Conservation (phyloP, 2,888 invertebrate species). For the Standfussiana lucernea region DNA sequence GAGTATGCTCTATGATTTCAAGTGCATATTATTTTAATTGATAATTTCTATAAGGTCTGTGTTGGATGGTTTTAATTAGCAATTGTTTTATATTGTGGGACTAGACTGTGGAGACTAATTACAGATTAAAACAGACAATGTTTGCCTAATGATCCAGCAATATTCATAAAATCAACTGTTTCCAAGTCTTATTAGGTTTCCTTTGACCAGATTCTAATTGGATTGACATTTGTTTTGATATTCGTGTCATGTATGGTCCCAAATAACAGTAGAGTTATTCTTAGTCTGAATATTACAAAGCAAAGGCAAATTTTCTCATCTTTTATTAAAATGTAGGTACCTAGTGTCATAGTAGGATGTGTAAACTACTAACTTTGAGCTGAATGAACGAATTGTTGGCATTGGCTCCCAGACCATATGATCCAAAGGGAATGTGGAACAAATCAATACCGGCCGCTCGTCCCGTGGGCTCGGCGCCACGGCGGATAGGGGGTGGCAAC, state of each 20-base stretch:
- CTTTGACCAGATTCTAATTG: constrained; percentile 62
- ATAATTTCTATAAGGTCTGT: neutral
- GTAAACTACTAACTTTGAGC: constrained; percentile 45
- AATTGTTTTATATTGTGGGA: constrained; percentile 32
- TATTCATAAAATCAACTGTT: neutral
- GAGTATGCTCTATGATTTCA: neutral
- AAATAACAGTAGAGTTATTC: constrained; percentile 28
- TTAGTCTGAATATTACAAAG: constrained; percentile 24
- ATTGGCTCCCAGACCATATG: constrained; percentile 76
- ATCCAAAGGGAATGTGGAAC: constrained; percentile 82
- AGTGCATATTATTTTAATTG: neutral
- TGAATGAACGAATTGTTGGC: constrained; percentile 61
- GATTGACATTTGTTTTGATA: constrained; percentile 62
- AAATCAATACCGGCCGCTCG: constrained; percentile 87
- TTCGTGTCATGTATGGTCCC: constrained; percentile 17
- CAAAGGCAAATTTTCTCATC: neutral
- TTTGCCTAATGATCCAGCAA: constrained; percentile 13
- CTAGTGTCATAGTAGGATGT: neutral
- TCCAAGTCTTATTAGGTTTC: constrained; percentile 50
- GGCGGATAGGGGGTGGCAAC: constrained; percentile 84
- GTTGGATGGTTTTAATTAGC: neutral
- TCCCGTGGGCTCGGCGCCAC: constrained; percentile 71
- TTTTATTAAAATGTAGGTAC: constrained; percentile 36
- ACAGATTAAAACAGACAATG: constrained; percentile 16
- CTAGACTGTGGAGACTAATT: constrained; percentile 31